phyloP scores from a whole-genome alignment of 2,888 invertebrate genomes.

The Pachliopta kotzebuea region DNA sequence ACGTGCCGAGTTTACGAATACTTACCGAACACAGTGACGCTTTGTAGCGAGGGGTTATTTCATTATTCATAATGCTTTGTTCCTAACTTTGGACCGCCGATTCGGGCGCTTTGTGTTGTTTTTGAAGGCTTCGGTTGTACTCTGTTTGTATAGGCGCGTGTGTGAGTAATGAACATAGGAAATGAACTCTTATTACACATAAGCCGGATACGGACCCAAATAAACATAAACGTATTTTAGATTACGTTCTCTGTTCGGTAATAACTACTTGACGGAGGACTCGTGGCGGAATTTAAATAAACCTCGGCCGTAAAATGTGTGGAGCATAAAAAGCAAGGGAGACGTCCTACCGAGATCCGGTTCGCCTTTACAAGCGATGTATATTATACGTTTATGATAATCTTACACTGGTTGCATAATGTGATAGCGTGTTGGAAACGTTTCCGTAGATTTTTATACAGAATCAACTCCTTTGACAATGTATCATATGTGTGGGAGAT shows the following conservation, averaged over 20 bases:
- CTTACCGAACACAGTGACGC: conserved; percentile 37
- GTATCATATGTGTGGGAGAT: conserved; percentile 48
- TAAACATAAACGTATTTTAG: conserved; percentile 25
- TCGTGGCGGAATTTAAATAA: conserved; percentile 35
- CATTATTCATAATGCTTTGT: conserved; percentile 79
- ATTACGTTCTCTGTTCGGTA: conserved; percentile 14
- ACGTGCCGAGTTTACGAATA: conserved; percentile 30
- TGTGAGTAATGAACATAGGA: conserved; percentile 33
- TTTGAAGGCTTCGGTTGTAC: conserved; percentile 47
- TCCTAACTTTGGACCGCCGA: conserved; percentile 58
- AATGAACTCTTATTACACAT: conserved; percentile 30
- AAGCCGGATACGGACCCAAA: conserved; percentile 29
- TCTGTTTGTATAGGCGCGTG: conserved; percentile 31
- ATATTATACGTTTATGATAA: conserved; percentile 72
- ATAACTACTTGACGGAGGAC: conserved; percentile 25
- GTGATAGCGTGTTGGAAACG: conserved; percentile 57
- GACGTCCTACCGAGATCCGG: conserved; percentile 35
- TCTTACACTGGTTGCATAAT: conserved; percentile 69
- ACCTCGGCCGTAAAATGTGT: conserved; percentile 35
- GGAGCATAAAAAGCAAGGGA: conserved; percentile 39
- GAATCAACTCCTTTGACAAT: conserved; percentile 53
- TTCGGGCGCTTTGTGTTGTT: conserved; percentile 60
- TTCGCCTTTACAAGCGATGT: conserved; percentile 41
- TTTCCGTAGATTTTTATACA: conserved; percentile 58
- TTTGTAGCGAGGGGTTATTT: conserved; percentile 61